Evolutionary conservation across 2,797 vertebrate genomes (phyloP), one percentile per base, ranked within the genome.

Genomic region (Morelia viridis): DNA sequence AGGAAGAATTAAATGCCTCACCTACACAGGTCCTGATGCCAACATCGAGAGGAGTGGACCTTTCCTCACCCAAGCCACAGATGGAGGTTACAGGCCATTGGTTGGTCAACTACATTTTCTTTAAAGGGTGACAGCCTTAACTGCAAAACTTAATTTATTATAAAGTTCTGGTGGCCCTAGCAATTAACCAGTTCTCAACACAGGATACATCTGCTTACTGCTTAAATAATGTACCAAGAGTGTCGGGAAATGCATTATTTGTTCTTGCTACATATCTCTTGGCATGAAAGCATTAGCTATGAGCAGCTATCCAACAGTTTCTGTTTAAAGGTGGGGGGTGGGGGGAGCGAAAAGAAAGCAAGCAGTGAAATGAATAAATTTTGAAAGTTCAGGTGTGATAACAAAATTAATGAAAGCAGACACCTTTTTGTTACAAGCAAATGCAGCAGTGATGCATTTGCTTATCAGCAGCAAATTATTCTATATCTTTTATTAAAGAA

Each of bases 391-490:
- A 88, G 85, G 50, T 83, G 84, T 19, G n/a, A 31, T 84, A 85
- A 86, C 71, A 90, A n/a, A 85, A 88, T 65, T 88, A 64, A 85
- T 26, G n/a, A 65, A 85, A 50, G 61, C 61, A 95, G 89, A 85
- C 93, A 93, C 94, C 89, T 94, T 92, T 93, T 84, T 92, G 76
- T 94, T 92, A 93, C 62, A 91, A 58, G 85, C 87, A 87, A 60
- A 89, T 8, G 68, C 58, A 62, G 62, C 93, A 71, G 53, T n/a
- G 76, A 89, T 58, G 60, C 62, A 61, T 90, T 90, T 91, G 41
- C 92, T 84, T 91, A 94, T 85, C 93, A 87, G 35, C 84, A 90
- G 58, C 76, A 91, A 89, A 96, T 94, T 94, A 62, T 90, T 93
- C 56, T 68, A 3, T 64, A 35, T 87, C 46, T 87, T 80, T 95